Conservation (phyloP, 1,140 invertebrate species). For the Antheraea mylitta region DNA sequence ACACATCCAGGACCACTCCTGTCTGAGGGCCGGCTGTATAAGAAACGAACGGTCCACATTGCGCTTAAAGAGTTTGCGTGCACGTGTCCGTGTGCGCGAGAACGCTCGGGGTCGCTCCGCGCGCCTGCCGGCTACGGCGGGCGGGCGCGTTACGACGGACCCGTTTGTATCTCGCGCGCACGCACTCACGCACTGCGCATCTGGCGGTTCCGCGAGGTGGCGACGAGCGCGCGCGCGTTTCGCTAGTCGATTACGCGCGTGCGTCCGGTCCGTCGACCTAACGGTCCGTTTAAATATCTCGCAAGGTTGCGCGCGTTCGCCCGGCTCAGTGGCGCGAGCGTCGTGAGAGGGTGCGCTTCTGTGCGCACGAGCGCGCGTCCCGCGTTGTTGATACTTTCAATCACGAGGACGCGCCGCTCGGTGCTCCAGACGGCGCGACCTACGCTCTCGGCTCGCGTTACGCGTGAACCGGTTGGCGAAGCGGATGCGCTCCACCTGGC, state of each 20-base stretch:
- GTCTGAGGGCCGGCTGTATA: constrained; percentile 71
- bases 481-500: not conserved
- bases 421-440: too few relatives aligned
- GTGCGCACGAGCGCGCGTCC: not conserved
- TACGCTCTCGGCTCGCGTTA: not conserved
- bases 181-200: not conserved
- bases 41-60: constrained; percentile 34
- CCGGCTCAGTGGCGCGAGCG: constrained; percentile 4
- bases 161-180: too few relatives aligned
- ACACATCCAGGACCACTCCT: constrained; percentile 70
- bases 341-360: not conserved
- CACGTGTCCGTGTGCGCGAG: too few relatives aligned
- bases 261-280: not conserved
- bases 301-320: constrained; percentile 10
- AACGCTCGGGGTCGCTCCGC: constrained; percentile 5
- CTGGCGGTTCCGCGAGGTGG: constrained; percentile 22
- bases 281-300: constrained; percentile 28
- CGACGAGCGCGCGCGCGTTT: constrained; percentile 11
- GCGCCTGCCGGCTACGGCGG: not conserved
- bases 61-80: too few relatives aligned
- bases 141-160: too few relatives aligned
- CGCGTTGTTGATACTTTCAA: not conserved
- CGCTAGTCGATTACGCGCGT: too few relatives aligned
- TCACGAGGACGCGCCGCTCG: not conserved
- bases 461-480: too few relatives aligned